phyloP scores from a whole-genome alignment of 2,888 invertebrate genomes.

The Pristionchus exspectatus region DNA sequence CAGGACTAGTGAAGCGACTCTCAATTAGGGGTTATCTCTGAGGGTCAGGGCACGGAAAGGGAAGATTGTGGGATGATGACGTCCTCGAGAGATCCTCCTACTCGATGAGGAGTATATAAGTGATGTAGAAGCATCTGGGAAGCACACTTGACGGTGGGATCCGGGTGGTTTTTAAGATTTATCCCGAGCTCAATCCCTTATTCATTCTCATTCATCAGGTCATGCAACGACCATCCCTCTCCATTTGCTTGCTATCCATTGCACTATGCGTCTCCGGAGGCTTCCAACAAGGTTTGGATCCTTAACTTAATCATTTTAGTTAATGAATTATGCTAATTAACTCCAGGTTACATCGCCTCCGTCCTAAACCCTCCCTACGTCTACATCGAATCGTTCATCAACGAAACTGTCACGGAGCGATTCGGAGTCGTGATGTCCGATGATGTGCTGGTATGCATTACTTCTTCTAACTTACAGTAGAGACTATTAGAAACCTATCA shows the following conservation, averaged over 20 bases:
- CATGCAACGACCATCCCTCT: conserved; percentile 44
- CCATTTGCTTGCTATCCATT: conserved; percentile 56
- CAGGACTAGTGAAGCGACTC: no score
- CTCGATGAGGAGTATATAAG: no score
- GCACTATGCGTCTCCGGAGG: conserved; percentile 56
- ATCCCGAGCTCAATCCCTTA: no score
- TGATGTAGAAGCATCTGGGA: no score
- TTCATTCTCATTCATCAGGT: not conserved
- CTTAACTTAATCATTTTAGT: not conserved
- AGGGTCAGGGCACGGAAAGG: no score
- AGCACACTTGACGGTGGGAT: no score
- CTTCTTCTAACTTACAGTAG: no score
- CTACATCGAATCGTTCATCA: conserved; percentile 56
- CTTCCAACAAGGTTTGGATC: conserved; percentile 56
- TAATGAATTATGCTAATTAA: not conserved
- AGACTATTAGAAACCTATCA: no score
- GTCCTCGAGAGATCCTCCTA: no score
- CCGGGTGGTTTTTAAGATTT: no score
- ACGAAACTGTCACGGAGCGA: conserved; percentile 55
- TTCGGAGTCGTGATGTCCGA: conserved; percentile 47
- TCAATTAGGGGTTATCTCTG: no score
- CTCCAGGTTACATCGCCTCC: conserved; percentile 56
- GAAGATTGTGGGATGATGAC: no score
- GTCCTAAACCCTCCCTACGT: conserved; percentile 58
- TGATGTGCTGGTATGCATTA: conserved; percentile 44